Conservation (phyloP, 2,797 vertebrate genomes). For the Argyrosomus regius region DNA sequence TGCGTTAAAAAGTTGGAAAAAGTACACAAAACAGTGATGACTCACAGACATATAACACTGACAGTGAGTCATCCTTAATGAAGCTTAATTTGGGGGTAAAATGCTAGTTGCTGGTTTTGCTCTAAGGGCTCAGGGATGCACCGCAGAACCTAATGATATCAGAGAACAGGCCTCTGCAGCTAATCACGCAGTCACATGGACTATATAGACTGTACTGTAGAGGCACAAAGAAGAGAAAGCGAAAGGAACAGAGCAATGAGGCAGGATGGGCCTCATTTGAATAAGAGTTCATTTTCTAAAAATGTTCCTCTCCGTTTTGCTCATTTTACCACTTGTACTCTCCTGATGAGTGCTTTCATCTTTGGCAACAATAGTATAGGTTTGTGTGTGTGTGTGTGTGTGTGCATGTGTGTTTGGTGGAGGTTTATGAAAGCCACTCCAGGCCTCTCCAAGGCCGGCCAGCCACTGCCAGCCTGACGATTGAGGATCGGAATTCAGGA, state of each 20-base stretch:
- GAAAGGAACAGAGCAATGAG: background rate
- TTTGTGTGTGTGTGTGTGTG: slow-evolving; percentile 22
- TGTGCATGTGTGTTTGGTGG: slow-evolving; percentile 44
- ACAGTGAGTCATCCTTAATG: slow-evolving; percentile 73
- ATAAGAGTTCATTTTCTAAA: slow-evolving; percentile 61
- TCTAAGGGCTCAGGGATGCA: slow-evolving; percentile 60
- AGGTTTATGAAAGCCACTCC: slow-evolving; percentile 78
- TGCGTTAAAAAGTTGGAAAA: slow-evolving; percentile 44
- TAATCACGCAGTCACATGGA: slow-evolving; percentile 27
- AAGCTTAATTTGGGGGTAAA: slow-evolving; percentile 65
- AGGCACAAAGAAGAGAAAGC: background rate
- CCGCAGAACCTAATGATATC: slow-evolving; percentile 51
- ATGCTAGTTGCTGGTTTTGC: slow-evolving; percentile 58
- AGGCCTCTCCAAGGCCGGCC: slow-evolving; percentile 73
- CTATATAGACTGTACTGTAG: slow-evolving; percentile 3
- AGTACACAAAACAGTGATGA: slow-evolving; percentile 53
- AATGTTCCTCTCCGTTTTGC: slow-evolving; percentile 59
- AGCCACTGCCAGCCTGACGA: slow-evolving; percentile 71
- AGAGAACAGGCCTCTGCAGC: slow-evolving; percentile 41
- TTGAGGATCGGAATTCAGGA: slow-evolving; percentile 79
- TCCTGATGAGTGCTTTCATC: slow-evolving; percentile 63
- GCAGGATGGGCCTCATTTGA: slow-evolving; percentile 42
- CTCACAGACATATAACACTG: slow-evolving; percentile 54
- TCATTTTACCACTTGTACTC: slow-evolving; percentile 63
- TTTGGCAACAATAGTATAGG: slow-evolving; percentile 54